Percentiles rank a stretch among this genome's conserved stretches.
phyloP scores from a whole-genome alignment of 2,797 vertebrate species.

The Austrolebias charrua region DNA sequence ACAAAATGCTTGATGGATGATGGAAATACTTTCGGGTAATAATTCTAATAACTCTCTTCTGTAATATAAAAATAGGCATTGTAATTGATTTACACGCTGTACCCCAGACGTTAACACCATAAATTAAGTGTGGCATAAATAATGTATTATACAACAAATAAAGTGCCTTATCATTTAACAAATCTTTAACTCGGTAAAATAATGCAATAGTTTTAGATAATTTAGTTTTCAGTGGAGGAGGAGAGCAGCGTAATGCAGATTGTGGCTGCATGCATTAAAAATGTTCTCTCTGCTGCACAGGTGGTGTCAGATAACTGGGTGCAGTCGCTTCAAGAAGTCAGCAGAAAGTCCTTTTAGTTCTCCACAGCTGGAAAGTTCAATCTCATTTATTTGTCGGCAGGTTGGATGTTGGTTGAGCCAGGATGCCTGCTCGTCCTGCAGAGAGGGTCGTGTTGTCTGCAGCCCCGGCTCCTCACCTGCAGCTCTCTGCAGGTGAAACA shows the following conservation, averaged over 20 bases:
- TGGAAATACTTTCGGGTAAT: too few relatives aligned
- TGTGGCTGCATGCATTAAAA: constrained; percentile 42
- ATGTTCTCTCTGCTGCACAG: constrained; percentile 55
- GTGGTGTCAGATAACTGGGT: constrained; percentile 43
- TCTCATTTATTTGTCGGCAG: constrained; percentile 60
- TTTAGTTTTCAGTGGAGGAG: constrained; percentile 39
- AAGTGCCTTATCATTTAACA: too few relatives aligned
- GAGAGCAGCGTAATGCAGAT: constrained; percentile 30
- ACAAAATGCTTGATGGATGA: too few relatives aligned
- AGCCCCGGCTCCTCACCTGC: constrained; percentile 19
- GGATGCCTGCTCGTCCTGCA: constrained; percentile 25
- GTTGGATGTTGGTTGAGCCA: constrained; percentile 40
- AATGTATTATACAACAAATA: too few relatives aligned
- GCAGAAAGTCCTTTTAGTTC: constrained; percentile 58
- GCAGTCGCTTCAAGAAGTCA: constrained; percentile 60
- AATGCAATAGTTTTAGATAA: too few relatives aligned
- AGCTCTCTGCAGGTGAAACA: too few relatives aligned
- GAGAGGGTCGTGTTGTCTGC: constrained; percentile 19
- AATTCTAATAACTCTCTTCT: too few relatives aligned
- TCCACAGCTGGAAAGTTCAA: constrained; percentile 47
- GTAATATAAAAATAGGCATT: too few relatives aligned
- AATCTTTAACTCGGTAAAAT: too few relatives aligned
- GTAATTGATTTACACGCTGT: too few relatives aligned
- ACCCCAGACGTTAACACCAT: too few relatives aligned
- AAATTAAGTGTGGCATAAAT: too few relatives aligned